A percentile compares a stretch with the other conserved stretches of the same genome.
phyloP scores from a whole-genome alignment of 1,140 invertebrate genomes.

The Mercenaria mercenaria region DNA sequence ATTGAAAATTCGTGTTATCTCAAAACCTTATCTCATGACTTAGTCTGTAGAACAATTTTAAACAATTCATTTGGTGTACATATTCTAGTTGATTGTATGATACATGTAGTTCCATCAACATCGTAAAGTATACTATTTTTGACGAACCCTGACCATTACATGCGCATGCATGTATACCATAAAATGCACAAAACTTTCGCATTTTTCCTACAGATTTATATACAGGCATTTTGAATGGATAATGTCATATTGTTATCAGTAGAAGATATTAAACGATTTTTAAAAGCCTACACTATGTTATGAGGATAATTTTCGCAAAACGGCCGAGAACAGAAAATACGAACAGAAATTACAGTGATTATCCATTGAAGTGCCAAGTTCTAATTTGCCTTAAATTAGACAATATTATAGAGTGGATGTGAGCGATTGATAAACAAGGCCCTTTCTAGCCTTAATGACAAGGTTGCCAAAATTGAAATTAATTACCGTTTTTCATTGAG shows the following conservation, averaged over 20 bases:
- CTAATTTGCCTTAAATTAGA: slow-evolving; percentile 58
- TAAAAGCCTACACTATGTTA: background rate
- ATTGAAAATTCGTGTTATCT: too few relatives aligned
- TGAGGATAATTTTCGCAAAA: background rate
- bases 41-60: too few relatives aligned
- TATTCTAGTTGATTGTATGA: too few relatives aligned
- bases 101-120: too few relatives aligned
- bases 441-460: slow-evolving; percentile 30
- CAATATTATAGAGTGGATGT: slow-evolving; percentile 46
- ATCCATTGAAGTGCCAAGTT: slow-evolving; percentile 55
- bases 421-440: slow-evolving; percentile 52
- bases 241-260: slow-evolving; percentile 44
- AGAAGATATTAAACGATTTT: slow-evolving; percentile 50
- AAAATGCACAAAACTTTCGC: too few relatives aligned
- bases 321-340: slow-evolving; percentile 18
- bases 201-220: too few relatives aligned
- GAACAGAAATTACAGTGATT: slow-evolving; percentile 46
- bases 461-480: slow-evolving; percentile 63
- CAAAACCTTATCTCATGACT: too few relatives aligned
- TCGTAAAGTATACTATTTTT: too few relatives aligned
- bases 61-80: too few relatives aligned
- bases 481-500: slow-evolving; percentile 53
- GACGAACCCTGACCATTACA: too few relatives aligned
- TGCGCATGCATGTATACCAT: too few relatives aligned
- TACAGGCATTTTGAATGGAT: background rate